Evolutionary conservation across 1,140 invertebrate genomes (phyloP), one percentile per base, ranked within the genome.

Genomic region (Melitaea cinxia): DNA sequence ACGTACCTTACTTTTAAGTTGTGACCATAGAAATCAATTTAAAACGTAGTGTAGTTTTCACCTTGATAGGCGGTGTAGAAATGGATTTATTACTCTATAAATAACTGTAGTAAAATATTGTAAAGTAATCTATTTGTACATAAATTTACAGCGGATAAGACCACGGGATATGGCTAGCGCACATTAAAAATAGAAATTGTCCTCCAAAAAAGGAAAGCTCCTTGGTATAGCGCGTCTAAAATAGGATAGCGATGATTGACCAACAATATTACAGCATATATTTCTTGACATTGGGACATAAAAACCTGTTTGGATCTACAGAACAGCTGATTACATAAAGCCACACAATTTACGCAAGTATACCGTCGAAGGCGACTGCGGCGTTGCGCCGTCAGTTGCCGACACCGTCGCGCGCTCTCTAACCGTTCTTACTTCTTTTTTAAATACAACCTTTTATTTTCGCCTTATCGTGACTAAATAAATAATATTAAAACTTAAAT

Each of bases 281-380:
- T 73, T 56, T 70, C 62, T 70, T 77, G 77, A 73, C 77, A 80
- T 77, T 80, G 77, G 71, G 57, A 68, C 65, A 68, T 60, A 67
- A 68, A 62, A 76, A 73, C 69, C 68, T 70, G 73, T 80, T 77
- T 68, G 55, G 33, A 49, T 70, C 65, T 73, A 59, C 73, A 56
- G 69, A 72, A 62, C 69, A 67, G 58, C 59, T 68, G 65, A 66
- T 80, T 80, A 75, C 69, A 74, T 80, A 80, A 80, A 71, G 24
- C 47, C 28, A 42, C 47, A 54, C 53, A 72, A 57, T 79, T 78
- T 76, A 72, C 71, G 73, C 73, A 78, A 78, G 70, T 57, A 54
- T 54, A 54, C 33, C 66, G 64, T 39, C 45, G 57, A 60, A 66
- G 14, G 47, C 56, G 49, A 55, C 56, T 57, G 59, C 66, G 57